Conservation (phyloP, 2,888 invertebrate genomes). For the Priocnemis perturbator region DNA sequence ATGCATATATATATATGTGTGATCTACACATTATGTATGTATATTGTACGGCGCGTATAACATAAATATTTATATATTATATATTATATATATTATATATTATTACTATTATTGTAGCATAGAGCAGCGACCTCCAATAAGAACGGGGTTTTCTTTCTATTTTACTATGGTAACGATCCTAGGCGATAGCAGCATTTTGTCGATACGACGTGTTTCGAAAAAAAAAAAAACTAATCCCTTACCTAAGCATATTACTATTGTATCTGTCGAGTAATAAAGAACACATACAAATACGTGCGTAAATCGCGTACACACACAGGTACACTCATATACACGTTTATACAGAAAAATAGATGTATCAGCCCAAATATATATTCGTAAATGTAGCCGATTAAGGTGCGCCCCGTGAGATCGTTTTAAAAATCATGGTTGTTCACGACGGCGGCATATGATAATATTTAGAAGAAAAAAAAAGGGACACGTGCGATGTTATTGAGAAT, state of each 20-base stretch:
- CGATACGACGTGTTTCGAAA: conserved; percentile 39
- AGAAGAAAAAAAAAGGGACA: conserved; percentile 26
- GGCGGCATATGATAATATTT: conserved; percentile 27
- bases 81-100: conserved; percentile 32
- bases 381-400: conserved; percentile 38
- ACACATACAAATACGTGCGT: conserved; percentile 15
- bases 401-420: conserved; percentile 26
- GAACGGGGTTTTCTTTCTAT: conserved; percentile 64
- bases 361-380: conserved; percentile 43
- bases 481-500: conserved; percentile 50
- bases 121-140: conserved; percentile 46
- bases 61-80: conserved; percentile 55
- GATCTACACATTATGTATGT: conserved; percentile 48
- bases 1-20: conserved; percentile 22
- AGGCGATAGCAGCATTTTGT: conserved; percentile 50
- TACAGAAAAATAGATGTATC: conserved; percentile 40
- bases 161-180: conserved; percentile 65
- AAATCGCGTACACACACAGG: conserved; percentile 5
- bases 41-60: conserved; percentile 52
- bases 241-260: conserved; percentile 34
- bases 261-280: conserved; percentile 41
- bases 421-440: conserved; percentile 27
- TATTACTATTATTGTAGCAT: conserved; percentile 47
- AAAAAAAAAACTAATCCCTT: conserved; percentile 23
- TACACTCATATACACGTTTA: conserved; percentile 20